A percentile compares a stretch with the other conserved stretches of the same genome.
phyloP scores from a whole-genome alignment of 2,888 invertebrate species.

The Apocheima hispidaria region DNA sequence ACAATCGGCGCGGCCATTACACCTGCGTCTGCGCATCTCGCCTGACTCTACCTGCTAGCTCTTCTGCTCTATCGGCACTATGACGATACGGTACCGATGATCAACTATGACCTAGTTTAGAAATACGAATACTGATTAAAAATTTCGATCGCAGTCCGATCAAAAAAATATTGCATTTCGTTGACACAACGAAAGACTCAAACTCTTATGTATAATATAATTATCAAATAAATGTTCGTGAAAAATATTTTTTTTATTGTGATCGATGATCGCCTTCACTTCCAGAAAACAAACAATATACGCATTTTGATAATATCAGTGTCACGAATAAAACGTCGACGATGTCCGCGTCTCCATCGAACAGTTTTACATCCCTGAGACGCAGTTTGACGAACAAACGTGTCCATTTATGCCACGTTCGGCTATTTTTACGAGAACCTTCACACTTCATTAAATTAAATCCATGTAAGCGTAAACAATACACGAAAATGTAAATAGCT shows the following conservation, averaged over 20 bases:
- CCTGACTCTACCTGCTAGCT: background rate
- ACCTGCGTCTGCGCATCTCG: constrained; percentile 38
- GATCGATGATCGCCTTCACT: background rate
- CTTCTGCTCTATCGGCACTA: constrained; percentile 6
- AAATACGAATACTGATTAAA: background rate
- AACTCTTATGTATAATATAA: no score
- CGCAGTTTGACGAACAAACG: constrained; percentile 3
- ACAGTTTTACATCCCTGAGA: background rate
- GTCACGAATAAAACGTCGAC: background rate
- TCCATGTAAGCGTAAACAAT: constrained; percentile 25
- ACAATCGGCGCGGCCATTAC: constrained; percentile 38
- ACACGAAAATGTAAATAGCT: constrained; percentile 19
- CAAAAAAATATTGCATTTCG: no score
- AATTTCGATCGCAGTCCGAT: background rate
- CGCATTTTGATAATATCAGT: background rate
- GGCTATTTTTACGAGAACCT: constrained; percentile 21
- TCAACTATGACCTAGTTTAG: constrained; percentile 1
- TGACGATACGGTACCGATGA: background rate
- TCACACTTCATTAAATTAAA: constrained; percentile 24
- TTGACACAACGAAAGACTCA: no score
- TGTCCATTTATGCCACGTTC: background rate
- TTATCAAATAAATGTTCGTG: no score
- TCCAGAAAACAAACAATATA: no score
- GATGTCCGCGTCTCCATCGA: background rate
- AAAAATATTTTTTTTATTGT: no score